Evolutionary conservation across 2,797 vertebrate genomes (phyloP).

Genomic region (Spinibarbus caldwelli): DNA sequence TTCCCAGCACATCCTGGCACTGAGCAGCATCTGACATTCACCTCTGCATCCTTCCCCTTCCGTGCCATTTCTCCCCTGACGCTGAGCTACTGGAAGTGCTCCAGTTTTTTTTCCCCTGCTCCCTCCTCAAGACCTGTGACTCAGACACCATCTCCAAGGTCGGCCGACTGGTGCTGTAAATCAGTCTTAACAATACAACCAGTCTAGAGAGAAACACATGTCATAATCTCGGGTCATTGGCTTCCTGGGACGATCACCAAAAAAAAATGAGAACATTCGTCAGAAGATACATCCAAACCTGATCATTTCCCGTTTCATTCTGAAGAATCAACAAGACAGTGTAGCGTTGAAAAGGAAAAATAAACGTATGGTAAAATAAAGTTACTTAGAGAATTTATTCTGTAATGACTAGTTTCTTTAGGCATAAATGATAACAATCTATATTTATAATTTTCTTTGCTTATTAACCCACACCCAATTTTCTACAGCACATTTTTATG

Average conservation of each 20-base stretch:
- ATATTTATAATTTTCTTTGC: too few relatives aligned
- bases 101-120: not conserved
- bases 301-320: conserved; percentile 9
- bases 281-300: conserved; percentile 8
- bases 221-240: conserved; percentile 35
- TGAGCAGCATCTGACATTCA: conserved; percentile 40
- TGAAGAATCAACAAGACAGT: not conserved
- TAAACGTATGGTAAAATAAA: not conserved
- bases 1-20: conserved; percentile 25
- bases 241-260: conserved; percentile 5
- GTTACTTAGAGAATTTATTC: too few relatives aligned
- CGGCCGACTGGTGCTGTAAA: conserved; percentile 27
- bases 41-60: not conserved
- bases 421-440: too few relatives aligned
- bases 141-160: conserved; percentile 51
- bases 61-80: conserved; percentile 25
- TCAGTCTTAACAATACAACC: conserved; percentile 32
- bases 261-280: conserved; percentile 28
- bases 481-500: not conserved
- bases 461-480: too few relatives aligned
- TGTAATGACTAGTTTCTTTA: not conserved
- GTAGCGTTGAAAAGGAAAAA: not conserved
- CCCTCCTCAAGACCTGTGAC: conserved; percentile 44
- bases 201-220: conserved; percentile 14
- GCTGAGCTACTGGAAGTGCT: conserved; percentile 36